Percentiles rank a stretch among this genome's conserved stretches.
phyloP scores from a whole-genome alignment of 2,888 invertebrate genomes.

The Dermolepida albohirtum region DNA sequence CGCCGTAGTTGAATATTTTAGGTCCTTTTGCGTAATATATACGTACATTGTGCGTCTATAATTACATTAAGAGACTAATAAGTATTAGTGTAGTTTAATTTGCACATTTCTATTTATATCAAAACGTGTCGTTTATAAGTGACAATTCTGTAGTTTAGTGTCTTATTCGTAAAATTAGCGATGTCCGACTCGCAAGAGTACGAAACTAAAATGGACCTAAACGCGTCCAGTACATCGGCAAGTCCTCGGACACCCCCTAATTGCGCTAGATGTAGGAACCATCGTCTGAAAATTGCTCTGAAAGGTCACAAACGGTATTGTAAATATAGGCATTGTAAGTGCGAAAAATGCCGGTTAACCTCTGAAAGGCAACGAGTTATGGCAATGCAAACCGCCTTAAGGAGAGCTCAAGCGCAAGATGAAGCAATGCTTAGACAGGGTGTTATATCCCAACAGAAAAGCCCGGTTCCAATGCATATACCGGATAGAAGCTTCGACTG shows the following conservation, averaged over 20 bases:
- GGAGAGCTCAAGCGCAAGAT: constrained; percentile 88
- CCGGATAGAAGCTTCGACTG: constrained; percentile 63
- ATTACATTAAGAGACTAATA: neutral
- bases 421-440: constrained; percentile 70
- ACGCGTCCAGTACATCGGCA: constrained; percentile 69
- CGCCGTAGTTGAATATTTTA: constrained; percentile 25
- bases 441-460: constrained; percentile 61
- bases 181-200: constrained; percentile 69
- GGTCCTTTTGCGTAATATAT: neutral
- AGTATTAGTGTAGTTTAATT: constrained; percentile 1
- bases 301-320: constrained; percentile 95
- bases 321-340: constrained; percentile 84
- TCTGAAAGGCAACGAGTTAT: constrained; percentile 89
- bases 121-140: constrained; percentile 17
- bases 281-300: constrained; percentile 86
- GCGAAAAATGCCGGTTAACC: constrained; percentile 88
- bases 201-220: constrained; percentile 68
- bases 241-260: constrained; percentile 86
- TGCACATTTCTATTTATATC: constrained; percentile 1
- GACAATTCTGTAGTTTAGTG: constrained; percentile 11
- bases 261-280: constrained; percentile 93
- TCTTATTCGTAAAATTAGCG: constrained; percentile 32
- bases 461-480: constrained; percentile 63
- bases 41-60: neutral
- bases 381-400: constrained; percentile 87